A percentile compares a stretch with the other conserved stretches of the same genome.
These are phyloP conservation scores for Dicycla oo DNA, from an alignment of 2,888 invertebrate genomes.

Conservation along the genomic window DNA sequence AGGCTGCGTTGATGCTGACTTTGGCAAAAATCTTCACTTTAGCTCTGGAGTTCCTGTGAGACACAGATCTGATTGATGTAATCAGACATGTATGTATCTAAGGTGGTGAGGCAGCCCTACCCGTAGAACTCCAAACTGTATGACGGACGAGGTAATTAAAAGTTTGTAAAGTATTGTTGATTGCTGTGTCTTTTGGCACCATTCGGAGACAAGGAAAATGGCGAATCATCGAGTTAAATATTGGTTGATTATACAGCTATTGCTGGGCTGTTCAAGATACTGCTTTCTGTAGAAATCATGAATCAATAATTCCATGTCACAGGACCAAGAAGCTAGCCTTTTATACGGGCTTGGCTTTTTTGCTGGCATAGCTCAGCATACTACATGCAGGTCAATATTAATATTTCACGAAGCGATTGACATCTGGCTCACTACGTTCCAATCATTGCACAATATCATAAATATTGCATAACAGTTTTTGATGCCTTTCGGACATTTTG, in stretches of 20 bases:
- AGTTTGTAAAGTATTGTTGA: slow-evolving; percentile 64
- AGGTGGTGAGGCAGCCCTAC: slow-evolving; percentile 47
- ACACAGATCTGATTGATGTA: too few relatives aligned
- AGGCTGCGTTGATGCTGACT: too few relatives aligned
- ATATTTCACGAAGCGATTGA: background rate
- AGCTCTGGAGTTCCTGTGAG: too few relatives aligned
- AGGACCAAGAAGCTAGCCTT: background rate
- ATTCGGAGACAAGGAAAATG: slow-evolving; percentile 16
- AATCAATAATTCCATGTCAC: background rate
- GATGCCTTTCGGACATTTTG: slow-evolving; percentile 3
- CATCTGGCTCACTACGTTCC: background rate
- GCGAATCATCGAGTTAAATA: slow-evolving; percentile 8
- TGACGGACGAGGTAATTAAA: slow-evolving; percentile 73
- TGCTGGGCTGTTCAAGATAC: background rate
- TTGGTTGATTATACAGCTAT: background rate
- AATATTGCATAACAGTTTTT: slow-evolving; percentile 9
- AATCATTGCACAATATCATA: slow-evolving; percentile 5
- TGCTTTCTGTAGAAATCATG: background rate
- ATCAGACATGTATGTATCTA: too few relatives aligned
- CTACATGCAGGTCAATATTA: slow-evolving; percentile 6
- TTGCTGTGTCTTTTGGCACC: slow-evolving; percentile 36
- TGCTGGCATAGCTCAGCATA: background rate
- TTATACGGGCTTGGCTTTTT: background rate
- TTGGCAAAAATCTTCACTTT: background rate
- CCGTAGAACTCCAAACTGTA: slow-evolving; percentile 56